These are phyloP conservation scores for Didymodactylos carnosus DNA, from an alignment of 2,888 invertebrate species.

Conservation along the genomic window DNA sequence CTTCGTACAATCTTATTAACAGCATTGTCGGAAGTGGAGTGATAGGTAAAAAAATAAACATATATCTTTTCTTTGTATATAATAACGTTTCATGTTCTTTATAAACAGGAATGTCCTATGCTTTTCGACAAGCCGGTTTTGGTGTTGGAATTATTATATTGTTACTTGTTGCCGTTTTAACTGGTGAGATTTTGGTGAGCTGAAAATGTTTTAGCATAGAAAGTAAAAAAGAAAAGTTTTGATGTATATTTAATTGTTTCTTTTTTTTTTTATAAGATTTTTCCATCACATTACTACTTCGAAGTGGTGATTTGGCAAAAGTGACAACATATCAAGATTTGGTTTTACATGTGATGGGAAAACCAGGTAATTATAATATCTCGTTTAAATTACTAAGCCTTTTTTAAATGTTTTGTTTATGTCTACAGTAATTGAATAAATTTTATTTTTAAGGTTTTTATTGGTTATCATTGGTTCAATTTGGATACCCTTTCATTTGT, in stretches of 20 bases:
- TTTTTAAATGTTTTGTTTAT: too few relatives aligned
- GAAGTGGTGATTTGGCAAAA: constrained; percentile 52
- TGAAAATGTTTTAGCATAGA: not conserved
- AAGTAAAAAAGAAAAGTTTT: not conserved
- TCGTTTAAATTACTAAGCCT: too few relatives aligned
- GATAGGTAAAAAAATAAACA: constrained; percentile 44
- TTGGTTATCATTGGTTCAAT: constrained; percentile 52
- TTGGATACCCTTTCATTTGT: constrained; percentile 65
- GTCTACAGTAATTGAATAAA: constrained; percentile 56
- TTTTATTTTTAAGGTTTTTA: constrained; percentile 61
- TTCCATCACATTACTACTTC: constrained; percentile 56
- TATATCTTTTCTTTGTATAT: not conserved
- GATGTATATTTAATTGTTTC: not conserved
- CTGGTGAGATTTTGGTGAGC: constrained; percentile 30
- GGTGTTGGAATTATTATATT: constrained; percentile 52
- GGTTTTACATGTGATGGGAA: constrained; percentile 22
- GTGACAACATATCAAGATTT: constrained; percentile 52
- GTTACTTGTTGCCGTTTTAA: constrained; percentile 49
- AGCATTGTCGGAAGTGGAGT: constrained; percentile 68
- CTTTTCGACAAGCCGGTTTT: constrained; percentile 57
- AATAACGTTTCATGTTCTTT: not conserved
- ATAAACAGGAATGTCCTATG: constrained; percentile 40
- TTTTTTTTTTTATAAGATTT: constrained; percentile 41
- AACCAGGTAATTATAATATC: too few relatives aligned
- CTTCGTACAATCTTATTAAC: constrained; percentile 68